These are phyloP conservation scores for Caenorhabditis latens DNA, from an alignment of 1,140 invertebrate species.

Conservation along the genomic window DNA sequence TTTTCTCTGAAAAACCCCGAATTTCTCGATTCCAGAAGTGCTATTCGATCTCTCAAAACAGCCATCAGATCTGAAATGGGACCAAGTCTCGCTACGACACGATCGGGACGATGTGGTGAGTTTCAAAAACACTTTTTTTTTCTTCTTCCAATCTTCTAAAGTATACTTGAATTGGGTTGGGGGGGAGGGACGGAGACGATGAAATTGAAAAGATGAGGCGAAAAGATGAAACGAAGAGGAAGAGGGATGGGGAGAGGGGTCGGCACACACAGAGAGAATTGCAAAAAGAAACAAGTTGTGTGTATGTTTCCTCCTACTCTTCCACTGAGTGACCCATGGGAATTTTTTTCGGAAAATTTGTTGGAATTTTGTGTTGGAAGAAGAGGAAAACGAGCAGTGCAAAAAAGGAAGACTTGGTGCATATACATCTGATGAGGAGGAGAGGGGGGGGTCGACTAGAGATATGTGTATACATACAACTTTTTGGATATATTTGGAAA, in stretches of 20 bases:
- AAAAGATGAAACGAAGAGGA: not conserved
- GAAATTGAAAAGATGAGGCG: slow-evolving; percentile 46
- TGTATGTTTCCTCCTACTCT: not conserved
- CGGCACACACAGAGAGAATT: not conserved
- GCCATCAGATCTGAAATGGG: slow-evolving; percentile 30
- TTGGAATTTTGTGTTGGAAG: not conserved
- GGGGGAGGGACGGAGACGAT: too few relatives aligned
- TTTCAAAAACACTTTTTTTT: not conserved
- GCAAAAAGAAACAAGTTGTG: slow-evolving; percentile 46
- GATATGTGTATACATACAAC: not conserved
- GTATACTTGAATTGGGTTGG: slow-evolving; percentile 42
- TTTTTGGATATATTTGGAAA: too few relatives aligned
- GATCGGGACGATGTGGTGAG: slow-evolving; percentile 50
- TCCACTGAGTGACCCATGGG: slow-evolving; percentile 48
- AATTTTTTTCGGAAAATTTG: not conserved
- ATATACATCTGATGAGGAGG: slow-evolving; percentile 28
- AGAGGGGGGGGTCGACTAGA: slow-evolving; percentile 9
- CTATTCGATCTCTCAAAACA: slow-evolving; percentile 23
- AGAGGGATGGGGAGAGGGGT: not conserved
- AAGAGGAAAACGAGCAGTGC: not conserved
- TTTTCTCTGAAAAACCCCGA: not conserved
- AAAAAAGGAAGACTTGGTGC: not conserved
- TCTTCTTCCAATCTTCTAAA: slow-evolving; percentile 45
- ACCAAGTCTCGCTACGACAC: slow-evolving; percentile 3
- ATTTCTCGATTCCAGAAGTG: slow-evolving; percentile 16